These are phyloP conservation scores for Microcebus tavaratra DNA, from an alignment of 2,113 vertebrate genomes.

Conservation along the genomic window DNA sequence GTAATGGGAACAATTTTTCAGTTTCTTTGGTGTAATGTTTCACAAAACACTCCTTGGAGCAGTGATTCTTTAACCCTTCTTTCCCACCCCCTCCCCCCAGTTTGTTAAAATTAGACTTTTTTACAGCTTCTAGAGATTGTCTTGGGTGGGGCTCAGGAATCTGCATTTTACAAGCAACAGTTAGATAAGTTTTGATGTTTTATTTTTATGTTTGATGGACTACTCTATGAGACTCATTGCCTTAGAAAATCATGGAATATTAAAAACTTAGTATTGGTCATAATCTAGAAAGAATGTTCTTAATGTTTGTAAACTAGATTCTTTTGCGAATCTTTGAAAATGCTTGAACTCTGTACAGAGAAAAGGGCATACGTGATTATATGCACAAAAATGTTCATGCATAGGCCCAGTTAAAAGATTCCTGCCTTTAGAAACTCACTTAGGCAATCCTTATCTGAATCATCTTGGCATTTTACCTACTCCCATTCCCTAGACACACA, in stretches of 20 bases:
- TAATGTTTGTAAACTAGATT: background rate
- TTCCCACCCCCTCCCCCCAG: background rate
- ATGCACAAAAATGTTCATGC: background rate
- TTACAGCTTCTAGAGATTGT: background rate
- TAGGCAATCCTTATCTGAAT: background rate
- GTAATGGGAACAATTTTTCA: background rate
- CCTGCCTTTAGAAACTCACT: background rate
- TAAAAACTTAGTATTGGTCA: background rate
- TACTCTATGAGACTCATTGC: background rate
- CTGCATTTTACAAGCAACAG: background rate
- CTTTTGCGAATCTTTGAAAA: slow-evolving; percentile 24
- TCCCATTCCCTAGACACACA: background rate
- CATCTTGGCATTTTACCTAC: background rate
- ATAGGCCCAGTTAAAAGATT: background rate
- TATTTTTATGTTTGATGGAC: background rate
- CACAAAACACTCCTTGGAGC: background rate
- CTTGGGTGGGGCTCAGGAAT: background rate
- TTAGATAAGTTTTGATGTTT: slow-evolving; percentile 13
- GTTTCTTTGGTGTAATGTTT: background rate
- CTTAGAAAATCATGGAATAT: background rate
- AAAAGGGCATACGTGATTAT: background rate
- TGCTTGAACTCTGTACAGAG: background rate
- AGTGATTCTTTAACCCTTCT: background rate
- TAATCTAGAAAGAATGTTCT: background rate
- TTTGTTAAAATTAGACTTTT: slow-evolving; percentile 30